A percentile compares a stretch with the other conserved stretches of the same genome.
phyloP scores from a whole-genome alignment of 2,113 vertebrate species.

The Triplophysa dalaica region DNA sequence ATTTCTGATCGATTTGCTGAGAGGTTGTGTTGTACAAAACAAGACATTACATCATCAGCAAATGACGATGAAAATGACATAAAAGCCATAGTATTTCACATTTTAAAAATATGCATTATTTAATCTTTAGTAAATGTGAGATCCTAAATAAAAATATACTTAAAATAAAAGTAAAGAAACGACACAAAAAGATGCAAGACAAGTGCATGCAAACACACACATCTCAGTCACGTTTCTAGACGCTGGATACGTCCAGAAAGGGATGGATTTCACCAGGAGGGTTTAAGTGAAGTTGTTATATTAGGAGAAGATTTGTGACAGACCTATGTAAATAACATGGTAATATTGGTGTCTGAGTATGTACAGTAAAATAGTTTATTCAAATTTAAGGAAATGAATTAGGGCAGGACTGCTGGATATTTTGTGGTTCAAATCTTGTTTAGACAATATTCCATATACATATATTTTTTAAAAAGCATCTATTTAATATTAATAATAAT shows the following conservation, averaged over 20 bases:
- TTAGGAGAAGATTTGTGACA: conserved; percentile 20
- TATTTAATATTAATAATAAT: no score
- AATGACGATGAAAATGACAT: conserved; percentile 46
- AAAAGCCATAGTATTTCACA: conserved; percentile 40
- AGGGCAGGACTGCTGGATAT: background rate
- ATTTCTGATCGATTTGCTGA: background rate
- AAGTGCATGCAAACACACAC: conserved; percentile 16
- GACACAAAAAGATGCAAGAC: background rate
- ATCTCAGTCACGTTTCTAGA: background rate
- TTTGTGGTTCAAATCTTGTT: background rate
- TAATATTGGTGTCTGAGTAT: conserved; percentile 1
- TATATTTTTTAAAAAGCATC: no score
- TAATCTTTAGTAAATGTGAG: background rate
- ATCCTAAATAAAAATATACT: background rate
- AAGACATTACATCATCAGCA: background rate
- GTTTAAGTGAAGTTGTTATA: conserved; percentile 17
- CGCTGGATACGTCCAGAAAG: background rate
- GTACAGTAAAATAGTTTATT: conserved; percentile 39
- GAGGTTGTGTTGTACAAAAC: conserved; percentile 18
- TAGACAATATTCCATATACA: no score
- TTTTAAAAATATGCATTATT: conserved; percentile 2
- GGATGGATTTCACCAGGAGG: background rate
- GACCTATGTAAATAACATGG: conserved; percentile 35
- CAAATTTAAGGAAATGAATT: conserved; percentile 33
- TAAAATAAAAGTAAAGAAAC: conserved; percentile 5